Base-by-base conservation (phyloP, 2,113 vertebrate genomes). In the Rhinopomastus cyanomelas region DNA sequence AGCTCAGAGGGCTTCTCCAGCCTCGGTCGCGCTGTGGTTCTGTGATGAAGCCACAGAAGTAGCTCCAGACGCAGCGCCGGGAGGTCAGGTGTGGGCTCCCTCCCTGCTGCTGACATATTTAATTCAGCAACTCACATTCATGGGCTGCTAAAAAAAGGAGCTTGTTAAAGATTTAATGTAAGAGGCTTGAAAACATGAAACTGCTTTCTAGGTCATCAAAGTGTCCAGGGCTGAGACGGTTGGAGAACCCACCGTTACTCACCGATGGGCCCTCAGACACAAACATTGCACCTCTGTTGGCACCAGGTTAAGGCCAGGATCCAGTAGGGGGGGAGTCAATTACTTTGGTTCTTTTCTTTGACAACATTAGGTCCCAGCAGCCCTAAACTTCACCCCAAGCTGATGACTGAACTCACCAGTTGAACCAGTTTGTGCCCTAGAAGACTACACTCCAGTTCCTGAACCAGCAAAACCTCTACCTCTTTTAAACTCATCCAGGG, bases 111-210 rank as follows among this genome's bases (percentile, higher is more conserved):
- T 79, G 75, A 76, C 88, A 85, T 85, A 85, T 65, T 90, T 67
- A 76, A 89, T 86, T 91, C 49, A 89, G 44, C 66, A 94, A 85
- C 49, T 74, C 73, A 42, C 3, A 62, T 62, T 78, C 34, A 21
- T 56, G 69, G 67, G 52, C 19, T 94, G 30, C 61, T 88, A 60
- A 86, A 90, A 42, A 95, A 88, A 76, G 23, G 21, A 80, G 19
- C 19, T 78, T 71, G 48, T 71, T 90, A 44, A 93, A 91, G 77
- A 80, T 83, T 78, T 62, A 79, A 88, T 13, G 53, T 39, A 88
- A 86, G 80, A 88, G 37, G 49, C 57, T 64, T 86, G 49, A 90
- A 88, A 93, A 85, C 18, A 12, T 76, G 55, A 74, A 88, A 66
- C 56, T 21, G 26, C 49, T 77, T 84, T 81, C 49, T 61, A 86